A percentile compares a stretch with the other conserved stretches of the same genome.
Evolutionary conservation across 1,140 invertebrate species (phyloP).

Genomic region (Diplogasteroides magnus): DNA sequence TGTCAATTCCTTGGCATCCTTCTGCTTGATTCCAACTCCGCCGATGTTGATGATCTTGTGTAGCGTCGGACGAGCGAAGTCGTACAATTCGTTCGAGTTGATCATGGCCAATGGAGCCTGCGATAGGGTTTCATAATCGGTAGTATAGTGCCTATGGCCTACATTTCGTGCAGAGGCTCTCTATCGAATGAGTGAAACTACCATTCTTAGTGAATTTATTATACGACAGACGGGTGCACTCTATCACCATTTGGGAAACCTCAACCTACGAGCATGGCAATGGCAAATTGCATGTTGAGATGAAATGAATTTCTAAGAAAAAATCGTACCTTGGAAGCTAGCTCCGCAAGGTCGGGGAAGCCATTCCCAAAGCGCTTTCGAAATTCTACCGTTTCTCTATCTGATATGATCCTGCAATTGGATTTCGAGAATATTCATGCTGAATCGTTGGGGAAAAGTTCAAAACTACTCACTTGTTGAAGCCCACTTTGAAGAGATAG

Average conservation of each 20-base stretch:
- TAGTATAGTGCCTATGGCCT: too few species aligned
- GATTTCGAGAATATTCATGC: neutral
- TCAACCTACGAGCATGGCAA: too few species aligned
- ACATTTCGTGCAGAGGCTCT: too few species aligned
- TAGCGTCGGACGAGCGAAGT: constrained; percentile 22
- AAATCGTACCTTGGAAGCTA: constrained; percentile 1
- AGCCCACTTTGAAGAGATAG: constrained; percentile 9
- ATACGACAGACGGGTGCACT: too few species aligned
- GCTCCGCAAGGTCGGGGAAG: constrained; percentile 13
- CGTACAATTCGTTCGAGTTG: constrained; percentile 23
- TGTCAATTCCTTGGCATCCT: constrained; percentile 6
- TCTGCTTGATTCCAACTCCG: constrained; percentile 20
- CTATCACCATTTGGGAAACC: too few species aligned
- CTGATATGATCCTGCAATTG: constrained; percentile 1
- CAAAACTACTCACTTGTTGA: too few species aligned
- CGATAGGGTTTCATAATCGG: neutral
- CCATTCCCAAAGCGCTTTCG: constrained; percentile 12
- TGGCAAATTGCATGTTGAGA: too few species aligned
- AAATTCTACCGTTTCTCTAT: constrained; percentile 15
- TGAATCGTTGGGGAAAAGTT: too few species aligned
- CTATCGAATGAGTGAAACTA: too few species aligned
- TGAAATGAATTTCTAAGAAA: neutral
- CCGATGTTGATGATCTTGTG: constrained; percentile 28
- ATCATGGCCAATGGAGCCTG: constrained; percentile 25
- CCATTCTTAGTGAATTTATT: too few species aligned